These are phyloP conservation scores for Eupithecia inturbata DNA, from an alignment of 2,888 invertebrate genomes.

Conservation along the genomic window DNA sequence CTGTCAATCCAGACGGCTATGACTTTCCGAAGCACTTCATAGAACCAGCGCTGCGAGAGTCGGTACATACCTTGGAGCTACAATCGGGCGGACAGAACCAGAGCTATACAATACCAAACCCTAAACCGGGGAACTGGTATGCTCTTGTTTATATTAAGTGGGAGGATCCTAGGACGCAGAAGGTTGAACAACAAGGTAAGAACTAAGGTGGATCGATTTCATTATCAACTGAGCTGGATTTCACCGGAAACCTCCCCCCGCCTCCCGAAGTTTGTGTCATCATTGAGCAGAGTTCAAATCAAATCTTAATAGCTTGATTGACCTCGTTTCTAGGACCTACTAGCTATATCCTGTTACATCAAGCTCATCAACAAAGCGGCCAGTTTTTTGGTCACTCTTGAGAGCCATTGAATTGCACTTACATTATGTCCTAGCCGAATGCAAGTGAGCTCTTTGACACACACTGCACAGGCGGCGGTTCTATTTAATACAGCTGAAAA, in stretches of 20 bases:
- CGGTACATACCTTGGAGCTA: slow-evolving; percentile 83
- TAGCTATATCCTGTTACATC: too few species aligned
- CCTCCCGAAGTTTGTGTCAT: too few species aligned
- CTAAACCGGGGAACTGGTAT: slow-evolving; percentile 91
- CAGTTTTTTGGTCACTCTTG: too few species aligned
- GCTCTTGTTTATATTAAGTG: slow-evolving; percentile 91
- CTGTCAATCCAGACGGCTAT: slow-evolving; percentile 92
- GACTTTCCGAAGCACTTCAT: slow-evolving; percentile 88
- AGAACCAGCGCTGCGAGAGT: slow-evolving; percentile 73
- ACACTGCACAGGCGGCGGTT: not conserved
- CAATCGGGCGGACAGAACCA: slow-evolving; percentile 85
- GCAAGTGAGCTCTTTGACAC: too few species aligned
- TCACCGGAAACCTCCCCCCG: too few species aligned
- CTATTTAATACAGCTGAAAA: not conserved
- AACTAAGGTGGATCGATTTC: not conserved
- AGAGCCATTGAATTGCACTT: too few species aligned
- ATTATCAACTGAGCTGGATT: too few species aligned
- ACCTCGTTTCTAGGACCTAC: too few species aligned
- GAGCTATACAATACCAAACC: slow-evolving; percentile 85
- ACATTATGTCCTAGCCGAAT: too few species aligned
- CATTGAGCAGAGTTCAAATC: too few species aligned
- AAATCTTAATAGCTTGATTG: too few species aligned
- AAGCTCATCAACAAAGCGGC: too few species aligned
- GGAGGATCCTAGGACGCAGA: slow-evolving; percentile 88
- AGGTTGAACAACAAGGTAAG: slow-evolving; percentile 90